Conservation (phyloP, 2,888 invertebrate genomes). For the Gymnoscelis rufifasciata region DNA sequence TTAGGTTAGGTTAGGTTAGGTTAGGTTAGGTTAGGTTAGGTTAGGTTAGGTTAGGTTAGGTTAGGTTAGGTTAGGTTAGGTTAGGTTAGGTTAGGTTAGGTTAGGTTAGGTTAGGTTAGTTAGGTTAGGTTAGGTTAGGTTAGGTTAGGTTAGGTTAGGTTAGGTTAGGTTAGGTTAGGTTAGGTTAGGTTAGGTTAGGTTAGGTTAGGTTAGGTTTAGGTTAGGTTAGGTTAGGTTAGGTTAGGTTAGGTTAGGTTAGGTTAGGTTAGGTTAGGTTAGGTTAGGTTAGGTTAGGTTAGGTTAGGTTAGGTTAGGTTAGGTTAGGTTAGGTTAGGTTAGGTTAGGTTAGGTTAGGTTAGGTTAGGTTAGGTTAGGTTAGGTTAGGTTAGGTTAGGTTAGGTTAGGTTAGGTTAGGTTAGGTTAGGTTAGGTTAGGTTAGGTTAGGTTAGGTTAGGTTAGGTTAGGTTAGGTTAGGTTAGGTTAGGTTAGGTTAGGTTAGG, state of each 20-base stretch:
- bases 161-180: constrained; percentile 13
- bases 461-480: constrained; percentile 4
- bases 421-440: constrained; percentile 4
- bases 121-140: constrained; percentile 13
- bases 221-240: constrained; percentile 6
- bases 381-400: constrained; percentile 1
- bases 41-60: constrained; percentile 3
- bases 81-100: constrained; percentile 13
- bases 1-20: constrained; percentile 10
- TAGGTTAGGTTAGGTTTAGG: constrained; percentile 9
- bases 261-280: constrained; percentile 10
- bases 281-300: constrained; percentile 7
- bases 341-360: constrained; percentile 8
- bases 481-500: constrained; percentile 11
- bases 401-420: constrained; percentile 1
- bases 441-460: constrained; percentile 9
- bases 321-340: constrained; percentile 10
- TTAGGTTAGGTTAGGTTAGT: constrained; percentile 13
- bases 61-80: constrained; percentile 3
- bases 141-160: constrained; percentile 13
- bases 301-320: constrained; percentile 10
- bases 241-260: constrained; percentile 10
- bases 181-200: constrained; percentile 12
- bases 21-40: constrained; percentile 10
- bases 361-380: constrained; percentile 7